phyloP scores from a whole-genome alignment of 2,797 vertebrate genomes.

The Typhlichthys eigenmanni region DNA sequence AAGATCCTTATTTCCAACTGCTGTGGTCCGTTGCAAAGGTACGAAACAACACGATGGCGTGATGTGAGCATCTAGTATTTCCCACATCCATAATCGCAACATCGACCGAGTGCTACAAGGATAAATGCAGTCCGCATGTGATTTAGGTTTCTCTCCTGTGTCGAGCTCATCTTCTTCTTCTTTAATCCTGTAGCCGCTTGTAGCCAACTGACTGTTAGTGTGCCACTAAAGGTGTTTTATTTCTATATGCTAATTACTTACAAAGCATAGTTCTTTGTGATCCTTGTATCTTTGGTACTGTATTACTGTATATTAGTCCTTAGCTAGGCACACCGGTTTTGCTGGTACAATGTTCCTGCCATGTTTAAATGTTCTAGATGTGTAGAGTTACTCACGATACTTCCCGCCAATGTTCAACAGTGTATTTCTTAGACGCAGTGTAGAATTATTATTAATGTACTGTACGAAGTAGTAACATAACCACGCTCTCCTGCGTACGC shows the following conservation, averaged over 20 bases:
- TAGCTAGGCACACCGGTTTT: slow-evolving; percentile 52
- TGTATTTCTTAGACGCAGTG: background rate
- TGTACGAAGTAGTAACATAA: slow-evolving; percentile 62
- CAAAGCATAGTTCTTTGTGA: slow-evolving; percentile 55
- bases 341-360: slow-evolving; percentile 47
- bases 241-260: slow-evolving; percentile 46
- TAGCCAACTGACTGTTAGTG: slow-evolving; percentile 69
- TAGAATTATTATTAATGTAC: slow-evolving; percentile 44
- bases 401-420: slow-evolving; percentile 24
- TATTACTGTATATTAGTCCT: slow-evolving; percentile 56
- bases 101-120: slow-evolving; percentile 47
- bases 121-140: slow-evolving; percentile 46
- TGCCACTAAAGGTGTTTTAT: slow-evolving; percentile 50
- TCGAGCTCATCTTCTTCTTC: slow-evolving; percentile 39
- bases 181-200: slow-evolving; percentile 66
- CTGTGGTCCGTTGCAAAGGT: slow-evolving; percentile 51
- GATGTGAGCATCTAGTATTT: slow-evolving; percentile 55
- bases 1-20: slow-evolving; percentile 60
- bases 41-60: slow-evolving; percentile 35
- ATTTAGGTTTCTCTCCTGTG: slow-evolving; percentile 55
- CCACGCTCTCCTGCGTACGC: slow-evolving; percentile 54
- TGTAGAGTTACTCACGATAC: slow-evolving; percentile 50
- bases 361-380: slow-evolving; percentile 37
- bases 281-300: slow-evolving; percentile 66
- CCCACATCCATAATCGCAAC: slow-evolving; percentile 40